These are phyloP conservation scores for Ophthalmolycus amberensis DNA, from an alignment of 2,113 vertebrate species.

Conservation along the genomic window DNA sequence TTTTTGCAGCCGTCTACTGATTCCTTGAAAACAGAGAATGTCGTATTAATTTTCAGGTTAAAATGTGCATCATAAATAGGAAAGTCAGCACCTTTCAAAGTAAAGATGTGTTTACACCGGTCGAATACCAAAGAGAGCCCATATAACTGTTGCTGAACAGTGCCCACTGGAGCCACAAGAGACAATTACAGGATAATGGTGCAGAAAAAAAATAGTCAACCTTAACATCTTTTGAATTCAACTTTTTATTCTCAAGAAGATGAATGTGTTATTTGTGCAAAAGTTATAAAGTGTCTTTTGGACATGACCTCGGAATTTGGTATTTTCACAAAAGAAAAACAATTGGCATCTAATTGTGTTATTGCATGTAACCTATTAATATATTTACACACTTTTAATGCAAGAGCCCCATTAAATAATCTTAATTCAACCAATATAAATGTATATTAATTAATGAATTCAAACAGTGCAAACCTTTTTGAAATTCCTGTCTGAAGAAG, in stretches of 20 bases:
- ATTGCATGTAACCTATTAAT: neutral
- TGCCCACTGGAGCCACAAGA: constrained; percentile 1
- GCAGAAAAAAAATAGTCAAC: neutral
- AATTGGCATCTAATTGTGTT: neutral
- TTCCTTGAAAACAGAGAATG: constrained; percentile 2
- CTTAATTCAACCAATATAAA: neutral
- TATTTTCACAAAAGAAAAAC: neutral
- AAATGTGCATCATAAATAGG: neutral
- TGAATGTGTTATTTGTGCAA: neutral
- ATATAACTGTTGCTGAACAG: neutral
- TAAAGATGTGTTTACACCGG: neutral
- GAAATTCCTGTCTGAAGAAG: neutral
- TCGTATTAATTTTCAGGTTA: neutral
- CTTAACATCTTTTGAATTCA: neutral
- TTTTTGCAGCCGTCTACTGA: neutral
- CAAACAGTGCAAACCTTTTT: too few relatives aligned
- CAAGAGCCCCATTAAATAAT: neutral
- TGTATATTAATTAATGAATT: too few relatives aligned
- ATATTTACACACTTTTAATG: neutral
- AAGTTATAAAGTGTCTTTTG: neutral
- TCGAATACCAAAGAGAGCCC: neutral
- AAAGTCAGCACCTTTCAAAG: neutral
- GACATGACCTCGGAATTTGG: neutral
- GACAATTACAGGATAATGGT: neutral
- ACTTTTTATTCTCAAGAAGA: neutral